Base-by-base conservation (phyloP, 1,140 invertebrate species). In the Helicoverpa armigera region DNA sequence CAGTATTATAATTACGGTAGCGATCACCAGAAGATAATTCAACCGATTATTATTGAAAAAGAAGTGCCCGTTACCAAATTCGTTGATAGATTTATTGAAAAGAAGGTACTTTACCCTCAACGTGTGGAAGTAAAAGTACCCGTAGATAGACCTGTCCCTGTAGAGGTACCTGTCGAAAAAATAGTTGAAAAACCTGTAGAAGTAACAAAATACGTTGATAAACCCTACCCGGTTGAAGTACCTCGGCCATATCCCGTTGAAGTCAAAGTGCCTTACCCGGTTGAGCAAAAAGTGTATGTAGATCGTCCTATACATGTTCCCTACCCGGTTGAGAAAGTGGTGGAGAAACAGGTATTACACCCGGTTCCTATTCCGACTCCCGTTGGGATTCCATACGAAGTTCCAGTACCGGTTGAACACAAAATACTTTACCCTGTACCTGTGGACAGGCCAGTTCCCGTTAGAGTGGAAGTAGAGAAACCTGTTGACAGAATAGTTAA, bases 261-360 rank as follows among this genome's bases (percentile, higher is more conserved):
- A 82, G 86, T 95, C 2, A 86, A 92, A 84, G 91, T 94, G 0
- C 94, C 94, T 16, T 96, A 95, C 88, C 94, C 95, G 3, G 92
- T 96, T 0, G 95, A 97, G 81, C 93, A 94, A 35, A 92, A 94
- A 72, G 93, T 95, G 18, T 94, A 94, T 73, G 87, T 96, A 0
- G 94, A 96, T 77, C 90, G 96, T 72, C 95, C 96, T 54, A 91
- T 96, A 73, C 94, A 96, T 11, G 83, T 96, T 1, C 95, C 96
- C 3, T 96, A 96, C 84, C 94, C 96, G 31, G 91, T 96, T 0
- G 96, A 96, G 75, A 96, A 93, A 84, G 84, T 95, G 16, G 90
- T 96, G 13, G 95, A 96, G 80, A 95, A 95, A 80, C 91, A 92
- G 81, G 83, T 94, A 13, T 80, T 87, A 56, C 92, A 93, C 31